phyloP scores from a whole-genome alignment of 2,113 vertebrate genomes.

The Marcusenius ussheri region DNA sequence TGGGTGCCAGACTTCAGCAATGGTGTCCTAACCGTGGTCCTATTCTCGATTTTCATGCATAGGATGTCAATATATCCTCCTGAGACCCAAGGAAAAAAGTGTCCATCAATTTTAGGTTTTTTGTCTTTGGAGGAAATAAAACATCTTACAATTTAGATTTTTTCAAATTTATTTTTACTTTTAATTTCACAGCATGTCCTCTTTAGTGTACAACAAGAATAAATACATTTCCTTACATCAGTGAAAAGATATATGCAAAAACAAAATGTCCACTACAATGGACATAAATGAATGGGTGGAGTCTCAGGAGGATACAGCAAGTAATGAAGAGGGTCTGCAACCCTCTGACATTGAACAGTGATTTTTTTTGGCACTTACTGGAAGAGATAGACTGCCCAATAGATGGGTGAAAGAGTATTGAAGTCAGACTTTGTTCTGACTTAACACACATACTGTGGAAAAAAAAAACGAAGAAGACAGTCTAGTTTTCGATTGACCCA shows the following conservation, averaged over 20 bases:
- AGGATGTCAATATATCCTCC: background rate
- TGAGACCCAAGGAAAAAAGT: no score
- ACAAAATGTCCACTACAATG: no score
- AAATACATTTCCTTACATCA: no score
- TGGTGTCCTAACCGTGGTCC: background rate
- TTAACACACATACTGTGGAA: background rate
- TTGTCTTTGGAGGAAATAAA: no score
- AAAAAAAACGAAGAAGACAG: background rate
- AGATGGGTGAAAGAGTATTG: background rate
- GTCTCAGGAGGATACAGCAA: background rate
- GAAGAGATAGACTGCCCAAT: background rate
- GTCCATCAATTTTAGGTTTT: no score
- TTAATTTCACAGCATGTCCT: no score
- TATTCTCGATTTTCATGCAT: background rate
- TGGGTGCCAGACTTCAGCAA: background rate
- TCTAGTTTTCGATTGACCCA: background rate
- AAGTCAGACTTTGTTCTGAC: background rate
- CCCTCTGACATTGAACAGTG: background rate
- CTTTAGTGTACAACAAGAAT: no score
- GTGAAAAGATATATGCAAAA: no score
- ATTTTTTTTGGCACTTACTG: background rate
- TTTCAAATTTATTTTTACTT: no score
- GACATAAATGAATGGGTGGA: no score
- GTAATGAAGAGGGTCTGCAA: background rate
- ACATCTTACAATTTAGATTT: no score